Percentiles rank a stretch among this genome's conserved stretches.
phyloP scores from a whole-genome alignment of 2,797 vertebrate species.

The Poeciliopsis presidionis region DNA sequence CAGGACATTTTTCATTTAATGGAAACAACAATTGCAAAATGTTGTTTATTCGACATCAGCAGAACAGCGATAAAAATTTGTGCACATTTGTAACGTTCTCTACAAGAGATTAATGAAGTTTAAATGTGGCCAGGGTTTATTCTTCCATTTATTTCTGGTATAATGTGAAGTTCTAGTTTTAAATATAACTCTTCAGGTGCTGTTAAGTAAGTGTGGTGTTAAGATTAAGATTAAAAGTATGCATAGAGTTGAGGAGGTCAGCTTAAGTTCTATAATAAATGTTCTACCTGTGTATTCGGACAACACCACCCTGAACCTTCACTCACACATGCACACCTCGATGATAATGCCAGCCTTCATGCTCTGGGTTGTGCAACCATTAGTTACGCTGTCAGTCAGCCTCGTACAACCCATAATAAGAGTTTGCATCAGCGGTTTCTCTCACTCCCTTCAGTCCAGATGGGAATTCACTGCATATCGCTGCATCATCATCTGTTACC shows the following conservation, averaged over 20 bases:
- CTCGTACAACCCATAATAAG: slow-evolving; percentile 73
- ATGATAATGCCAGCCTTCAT: slow-evolving; percentile 71
- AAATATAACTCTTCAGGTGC: slow-evolving; percentile 11
- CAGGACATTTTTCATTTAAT: no score
- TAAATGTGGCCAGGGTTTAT: background rate
- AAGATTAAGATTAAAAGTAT: slow-evolving; percentile 56
- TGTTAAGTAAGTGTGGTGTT: slow-evolving; percentile 33
- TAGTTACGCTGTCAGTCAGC: slow-evolving; percentile 64
- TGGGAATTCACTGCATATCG: slow-evolving; percentile 63
- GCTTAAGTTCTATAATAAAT: slow-evolving; percentile 44
- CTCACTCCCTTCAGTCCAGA: slow-evolving; percentile 57
- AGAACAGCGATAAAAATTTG: no score
- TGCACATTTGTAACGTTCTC: background rate
- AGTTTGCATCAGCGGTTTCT: slow-evolving; percentile 46
- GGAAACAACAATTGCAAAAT: no score
- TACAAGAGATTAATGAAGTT: background rate
- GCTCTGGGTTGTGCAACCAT: slow-evolving; percentile 64
- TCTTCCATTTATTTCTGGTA: background rate
- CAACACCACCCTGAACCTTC: slow-evolving; percentile 39
- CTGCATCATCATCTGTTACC: slow-evolving; percentile 67
- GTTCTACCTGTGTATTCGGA: slow-evolving; percentile 59
- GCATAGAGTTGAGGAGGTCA: slow-evolving; percentile 31
- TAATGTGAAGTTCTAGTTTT: background rate
- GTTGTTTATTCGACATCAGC: no score
- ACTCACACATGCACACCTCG: slow-evolving; percentile 24